These are phyloP conservation scores for Dipodomys stephensi DNA, from an alignment of 2,113 vertebrate species.

Conservation along the genomic window DNA sequence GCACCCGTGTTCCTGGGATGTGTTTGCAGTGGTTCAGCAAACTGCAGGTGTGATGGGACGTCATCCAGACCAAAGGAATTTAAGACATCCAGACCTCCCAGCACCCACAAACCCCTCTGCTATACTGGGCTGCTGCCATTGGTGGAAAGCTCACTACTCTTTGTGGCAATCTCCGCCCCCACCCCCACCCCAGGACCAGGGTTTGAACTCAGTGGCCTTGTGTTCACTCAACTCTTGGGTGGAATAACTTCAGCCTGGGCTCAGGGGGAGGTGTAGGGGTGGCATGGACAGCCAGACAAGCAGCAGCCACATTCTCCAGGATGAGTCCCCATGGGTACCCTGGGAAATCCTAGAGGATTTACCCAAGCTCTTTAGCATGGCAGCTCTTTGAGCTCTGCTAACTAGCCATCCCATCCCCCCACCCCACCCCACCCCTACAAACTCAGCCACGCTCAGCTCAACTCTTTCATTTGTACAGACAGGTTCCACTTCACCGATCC, in stretches of 20 bases:
- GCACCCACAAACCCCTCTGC: neutral
- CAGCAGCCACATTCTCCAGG: neutral
- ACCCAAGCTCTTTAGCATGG: neutral
- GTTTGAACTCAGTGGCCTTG: too few relatives aligned
- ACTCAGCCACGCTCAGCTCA: neutral
- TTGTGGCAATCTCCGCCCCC: neutral
- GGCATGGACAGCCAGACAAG: neutral
- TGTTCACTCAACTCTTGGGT: neutral
- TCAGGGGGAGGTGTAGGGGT: neutral
- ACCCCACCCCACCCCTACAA: too few relatives aligned
- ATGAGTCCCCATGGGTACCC: neutral
- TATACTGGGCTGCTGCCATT: neutral
- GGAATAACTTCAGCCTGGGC: neutral
- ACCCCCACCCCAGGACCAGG: too few relatives aligned
- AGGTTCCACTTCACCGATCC: neutral
- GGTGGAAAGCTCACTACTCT: constrained; percentile 11
- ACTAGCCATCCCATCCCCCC: neutral
- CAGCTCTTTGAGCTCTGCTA: neutral
- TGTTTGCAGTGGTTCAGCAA: neutral
- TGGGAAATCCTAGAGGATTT: neutral
- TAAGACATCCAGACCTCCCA: neutral
- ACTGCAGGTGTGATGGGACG: neutral
- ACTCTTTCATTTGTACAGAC: neutral
- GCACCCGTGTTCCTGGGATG: neutral
- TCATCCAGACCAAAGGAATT: neutral